Base-by-base conservation (phyloP, 2,113 vertebrate genomes). In the Glareola pratincola region DNA sequence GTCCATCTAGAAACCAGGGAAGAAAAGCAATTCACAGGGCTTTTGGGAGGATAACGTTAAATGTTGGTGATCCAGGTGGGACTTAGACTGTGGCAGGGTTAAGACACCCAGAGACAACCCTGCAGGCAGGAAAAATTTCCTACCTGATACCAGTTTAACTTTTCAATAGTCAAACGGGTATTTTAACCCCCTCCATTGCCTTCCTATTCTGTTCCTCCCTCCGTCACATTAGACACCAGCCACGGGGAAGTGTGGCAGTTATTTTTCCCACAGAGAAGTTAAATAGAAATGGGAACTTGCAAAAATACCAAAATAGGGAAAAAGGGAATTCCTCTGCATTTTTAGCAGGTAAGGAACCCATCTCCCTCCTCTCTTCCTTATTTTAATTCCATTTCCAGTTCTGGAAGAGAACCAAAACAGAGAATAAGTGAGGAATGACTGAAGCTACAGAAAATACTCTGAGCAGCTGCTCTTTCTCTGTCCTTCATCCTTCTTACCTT, bases 161-260 rank as follows among this genome's bases (percentile, higher is more conserved):
- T 81, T 26, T 36, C 75, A 32, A 15, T 37, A 62, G 57, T n/a
- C 14, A 24, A 73, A 23, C 5, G 0, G 20, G 11, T 16, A 34
- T 78, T 87, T 71, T 50, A 72, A 39, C 7, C 22, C 45, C 13
- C 6, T 60, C 59, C 62, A n/a, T 4, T 36, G 32, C 48, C 7
- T 36, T 17, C 37, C 53, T 51, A 4, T 36, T 51, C 26, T 51
- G 10, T 34, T 77, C 74, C 68, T 73, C 67, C 69, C 60, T 63
- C 53, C 56, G n/a, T 22, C 73, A 63, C 0, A 0, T 34, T 0
- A 68, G 62, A 82, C 16, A 22, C 4, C 1, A 57, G 63, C 45
- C 62, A 45, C 75, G 67, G 54, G 41, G 50, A 77, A 57, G 26
- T 2, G 18, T 4, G n/a, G 9, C 2, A 0, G 32, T 64, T 69